Conservation (phyloP, 2,113 vertebrate species). For the Paradisaea rubra region DNA sequence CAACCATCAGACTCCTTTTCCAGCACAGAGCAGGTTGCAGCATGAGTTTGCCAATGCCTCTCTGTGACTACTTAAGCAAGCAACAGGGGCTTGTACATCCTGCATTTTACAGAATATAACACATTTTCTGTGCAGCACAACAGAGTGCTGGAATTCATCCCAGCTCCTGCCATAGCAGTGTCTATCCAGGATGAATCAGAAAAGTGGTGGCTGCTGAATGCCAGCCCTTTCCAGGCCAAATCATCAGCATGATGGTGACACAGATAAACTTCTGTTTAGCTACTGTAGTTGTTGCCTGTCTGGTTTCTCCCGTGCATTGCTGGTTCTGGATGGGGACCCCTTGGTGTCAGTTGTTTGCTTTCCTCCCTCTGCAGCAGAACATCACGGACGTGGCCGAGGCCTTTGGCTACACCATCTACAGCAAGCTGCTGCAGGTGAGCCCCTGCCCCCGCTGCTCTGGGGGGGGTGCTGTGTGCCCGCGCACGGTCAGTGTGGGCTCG, state of each 20-base stretch:
- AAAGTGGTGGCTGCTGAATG: background rate
- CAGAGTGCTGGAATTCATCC: background rate
- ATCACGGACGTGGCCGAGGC: constrained; percentile 71
- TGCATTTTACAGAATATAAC: background rate
- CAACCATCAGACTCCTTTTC: background rate
- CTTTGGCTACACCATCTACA: constrained; percentile 85
- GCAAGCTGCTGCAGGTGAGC: constrained; percentile 82
- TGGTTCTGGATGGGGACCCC: background rate
- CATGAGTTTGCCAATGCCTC: background rate
- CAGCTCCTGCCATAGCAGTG: background rate
- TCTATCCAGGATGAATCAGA: background rate
- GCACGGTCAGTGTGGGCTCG: background rate
- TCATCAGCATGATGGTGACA: background rate
- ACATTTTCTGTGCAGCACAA: background rate
- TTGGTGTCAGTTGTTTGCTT: background rate
- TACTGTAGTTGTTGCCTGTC: background rate
- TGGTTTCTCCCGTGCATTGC: background rate
- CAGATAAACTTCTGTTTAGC: background rate
- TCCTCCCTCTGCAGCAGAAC: constrained; percentile 73
- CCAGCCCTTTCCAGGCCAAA: background rate
- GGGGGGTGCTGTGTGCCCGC: background rate
- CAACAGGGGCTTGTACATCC: background rate
- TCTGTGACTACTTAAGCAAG: background rate
- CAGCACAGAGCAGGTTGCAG: background rate
- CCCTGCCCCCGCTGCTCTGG: background rate